A percentile compares a stretch with the other conserved stretches of the same genome.
Conservation (phyloP, 2,888 invertebrate species). For the Drosophila cognata region DNA sequence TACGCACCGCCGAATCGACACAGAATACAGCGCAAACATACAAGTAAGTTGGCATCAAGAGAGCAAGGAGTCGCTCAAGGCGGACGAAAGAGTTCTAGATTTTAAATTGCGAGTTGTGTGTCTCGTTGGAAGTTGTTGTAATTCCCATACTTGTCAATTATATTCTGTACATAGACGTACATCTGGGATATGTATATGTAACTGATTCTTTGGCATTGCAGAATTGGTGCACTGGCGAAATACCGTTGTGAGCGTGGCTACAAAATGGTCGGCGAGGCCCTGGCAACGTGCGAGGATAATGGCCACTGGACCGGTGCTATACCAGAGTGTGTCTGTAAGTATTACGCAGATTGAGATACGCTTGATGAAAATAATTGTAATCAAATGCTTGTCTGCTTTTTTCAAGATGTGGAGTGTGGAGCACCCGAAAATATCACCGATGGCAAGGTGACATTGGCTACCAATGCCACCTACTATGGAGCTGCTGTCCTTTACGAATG, state of each 20-base stretch:
- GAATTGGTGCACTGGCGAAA: slow-evolving; percentile 93
- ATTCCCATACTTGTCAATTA: background rate
- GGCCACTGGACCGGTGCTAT: slow-evolving; percentile 94
- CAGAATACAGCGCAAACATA: slow-evolving; percentile 90
- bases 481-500: slow-evolving; percentile 94
- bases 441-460: slow-evolving; percentile 92
- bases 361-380: background rate
- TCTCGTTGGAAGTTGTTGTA: background rate
- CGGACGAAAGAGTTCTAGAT: too few relatives aligned
- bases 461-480: slow-evolving; percentile 95
- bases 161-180: background rate
- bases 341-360: background rate
- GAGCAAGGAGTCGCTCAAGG: background rate
- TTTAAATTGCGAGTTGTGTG: background rate
- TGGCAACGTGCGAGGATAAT: slow-evolving; percentile 94
- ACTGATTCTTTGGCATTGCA: slow-evolving; percentile 33
- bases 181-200: background rate
- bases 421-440: slow-evolving; percentile 90
- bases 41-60: slow-evolving; percentile 85
- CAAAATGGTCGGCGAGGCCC: slow-evolving; percentile 93
- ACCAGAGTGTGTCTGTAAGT: slow-evolving; percentile 93
- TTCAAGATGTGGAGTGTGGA: slow-evolving; percentile 93
- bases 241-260: slow-evolving; percentile 96
- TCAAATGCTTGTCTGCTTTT: background rate
- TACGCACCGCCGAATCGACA: slow-evolving; percentile 90